phyloP scores from a whole-genome alignment of 2,888 invertebrate species.

The Oasisia sp. region DNA sequence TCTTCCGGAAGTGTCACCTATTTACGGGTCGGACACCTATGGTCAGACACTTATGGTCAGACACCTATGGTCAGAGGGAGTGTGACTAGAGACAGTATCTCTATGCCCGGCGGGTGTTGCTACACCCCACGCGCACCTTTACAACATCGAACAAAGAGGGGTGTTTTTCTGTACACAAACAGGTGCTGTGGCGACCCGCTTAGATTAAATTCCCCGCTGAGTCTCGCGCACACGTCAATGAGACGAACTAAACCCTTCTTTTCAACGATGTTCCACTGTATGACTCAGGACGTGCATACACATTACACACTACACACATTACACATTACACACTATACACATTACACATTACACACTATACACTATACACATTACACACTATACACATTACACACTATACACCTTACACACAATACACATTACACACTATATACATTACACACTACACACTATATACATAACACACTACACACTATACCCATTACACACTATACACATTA shows the following conservation, averaged over 20 bases:
- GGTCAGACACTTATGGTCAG: too few relatives aligned
- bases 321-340: too few relatives aligned
- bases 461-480: too few relatives aligned
- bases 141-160: not conserved
- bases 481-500: too few relatives aligned
- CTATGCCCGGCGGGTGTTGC: not conserved
- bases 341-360: too few relatives aligned
- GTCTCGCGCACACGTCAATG: not conserved
- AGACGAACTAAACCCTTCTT: not conserved
- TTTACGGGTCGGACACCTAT: not conserved
- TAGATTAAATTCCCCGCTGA: not conserved
- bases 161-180: not conserved
- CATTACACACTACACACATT: not conserved
- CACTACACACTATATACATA: too few relatives aligned
- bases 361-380: too few relatives aligned
- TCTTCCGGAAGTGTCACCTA: not conserved
- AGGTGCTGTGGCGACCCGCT: not conserved
- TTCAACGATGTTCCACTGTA: not conserved
- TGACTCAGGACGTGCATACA: not conserved
- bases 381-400: too few relatives aligned
- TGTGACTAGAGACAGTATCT: not conserved
- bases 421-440: too few relatives aligned
- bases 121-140: not conserved
- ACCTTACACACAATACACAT: too few relatives aligned
- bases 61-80: not conserved